Evolutionary conservation across 2,797 vertebrate species (phyloP).

Genomic region (Sebastes miniatus): DNA sequence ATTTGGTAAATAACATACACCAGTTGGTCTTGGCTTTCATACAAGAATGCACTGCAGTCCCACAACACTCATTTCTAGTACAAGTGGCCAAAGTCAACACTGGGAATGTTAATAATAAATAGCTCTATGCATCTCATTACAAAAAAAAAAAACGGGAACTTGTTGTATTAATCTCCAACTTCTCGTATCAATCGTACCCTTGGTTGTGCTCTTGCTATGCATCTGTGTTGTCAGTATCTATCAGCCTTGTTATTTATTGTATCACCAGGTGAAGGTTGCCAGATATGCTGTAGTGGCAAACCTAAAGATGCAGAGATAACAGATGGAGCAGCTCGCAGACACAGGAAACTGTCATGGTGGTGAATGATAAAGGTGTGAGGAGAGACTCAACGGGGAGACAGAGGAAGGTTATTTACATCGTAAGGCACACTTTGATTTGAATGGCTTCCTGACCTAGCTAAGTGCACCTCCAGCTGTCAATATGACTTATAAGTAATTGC

Average conservation of each 20-base stretch:
- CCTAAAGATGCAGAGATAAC: constrained; percentile 58
- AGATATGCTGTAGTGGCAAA: constrained; percentile 49
- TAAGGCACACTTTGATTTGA: constrained; percentile 38
- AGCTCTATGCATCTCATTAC: neutral
- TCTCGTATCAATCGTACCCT: neutral
- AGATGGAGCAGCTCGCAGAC: constrained; percentile 75
- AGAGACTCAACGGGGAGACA: constrained; percentile 60
- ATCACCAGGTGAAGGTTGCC: constrained; percentile 51
- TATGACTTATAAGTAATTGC: constrained; percentile 46
- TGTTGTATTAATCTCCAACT: neutral
- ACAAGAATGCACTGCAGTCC: neutral
- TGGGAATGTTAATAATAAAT: neutral
- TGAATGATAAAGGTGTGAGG: constrained; percentile 69
- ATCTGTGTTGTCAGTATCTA: constrained; percentile 4
- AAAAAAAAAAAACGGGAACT: neutral
- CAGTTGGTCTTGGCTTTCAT: constrained; percentile 14
- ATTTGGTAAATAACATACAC: constrained; percentile 14
- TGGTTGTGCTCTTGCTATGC: neutral
- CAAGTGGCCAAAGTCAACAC: neutral
- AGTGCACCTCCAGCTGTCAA: constrained; percentile 46
- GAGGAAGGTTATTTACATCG: constrained; percentile 67
- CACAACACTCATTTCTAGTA: neutral
- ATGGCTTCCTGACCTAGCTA: constrained; percentile 36
- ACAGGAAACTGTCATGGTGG: constrained; percentile 59
- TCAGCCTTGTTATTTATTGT: constrained; percentile 25